Conservation (phyloP, 2,113 vertebrate genomes). For the Edolisoma coerulescens region DNA sequence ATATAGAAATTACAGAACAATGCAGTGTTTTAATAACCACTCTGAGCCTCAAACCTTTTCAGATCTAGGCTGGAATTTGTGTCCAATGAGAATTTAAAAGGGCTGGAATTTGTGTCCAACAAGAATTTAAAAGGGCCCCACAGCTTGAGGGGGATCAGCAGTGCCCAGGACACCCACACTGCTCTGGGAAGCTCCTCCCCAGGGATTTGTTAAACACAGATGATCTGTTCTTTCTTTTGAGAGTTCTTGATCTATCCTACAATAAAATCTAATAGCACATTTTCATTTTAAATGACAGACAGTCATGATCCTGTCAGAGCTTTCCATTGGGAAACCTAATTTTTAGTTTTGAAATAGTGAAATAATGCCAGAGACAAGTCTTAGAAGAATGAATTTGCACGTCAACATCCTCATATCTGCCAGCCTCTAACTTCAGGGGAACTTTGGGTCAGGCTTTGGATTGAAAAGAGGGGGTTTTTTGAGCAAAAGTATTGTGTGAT, state of each 20-base stretch:
- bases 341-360: not conserved
- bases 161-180: fast-evolving
- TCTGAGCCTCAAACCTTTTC: not conserved
- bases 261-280: not conserved
- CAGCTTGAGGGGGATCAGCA: not conserved
- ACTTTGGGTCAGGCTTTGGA: not conserved
- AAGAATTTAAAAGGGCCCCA: not conserved
- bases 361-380: not conserved
- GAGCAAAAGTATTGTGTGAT: not conserved
- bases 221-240: not conserved
- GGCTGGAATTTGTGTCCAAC: not conserved
- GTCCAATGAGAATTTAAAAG: not conserved
- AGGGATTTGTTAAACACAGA: not conserved
- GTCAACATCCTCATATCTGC: not conserved
- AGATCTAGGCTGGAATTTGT: not conserved
- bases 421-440: not conserved
- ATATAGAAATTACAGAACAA: not conserved
- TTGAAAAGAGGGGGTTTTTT: not conserved
- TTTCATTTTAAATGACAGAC: not conserved
- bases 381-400: not conserved
- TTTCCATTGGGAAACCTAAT: not conserved
- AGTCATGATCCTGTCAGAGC: not conserved
- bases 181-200: not conserved
- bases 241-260: not conserved
- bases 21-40: not conserved